Percentiles rank a stretch among this genome's conserved stretches.
Evolutionary conservation across 2,888 invertebrate species (phyloP).

Genomic region (Leptura quadrifasciata): DNA sequence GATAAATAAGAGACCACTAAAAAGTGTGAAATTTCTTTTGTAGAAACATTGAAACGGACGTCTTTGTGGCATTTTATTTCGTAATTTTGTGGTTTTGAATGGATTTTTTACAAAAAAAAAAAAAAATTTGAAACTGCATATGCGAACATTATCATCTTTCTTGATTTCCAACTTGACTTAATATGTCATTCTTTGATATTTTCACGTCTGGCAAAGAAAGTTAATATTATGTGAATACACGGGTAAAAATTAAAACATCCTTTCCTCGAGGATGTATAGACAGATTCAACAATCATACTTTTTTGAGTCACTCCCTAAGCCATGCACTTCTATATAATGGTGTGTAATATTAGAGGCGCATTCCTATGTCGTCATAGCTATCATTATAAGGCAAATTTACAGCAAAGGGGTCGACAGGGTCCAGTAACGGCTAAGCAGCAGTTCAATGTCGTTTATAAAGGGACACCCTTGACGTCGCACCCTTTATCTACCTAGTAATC

Average conservation of each 20-base stretch:
- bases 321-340: constrained; percentile 48
- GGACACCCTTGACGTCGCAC: constrained; percentile 29
- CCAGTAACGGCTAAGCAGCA: constrained; percentile 34
- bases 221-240: too few relatives aligned
- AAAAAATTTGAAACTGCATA: too few relatives aligned
- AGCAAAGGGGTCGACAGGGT: constrained; percentile 56
- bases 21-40: too few relatives aligned
- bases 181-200: too few relatives aligned
- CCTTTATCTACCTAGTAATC: constrained; percentile 30
- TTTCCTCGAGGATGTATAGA: neutral
- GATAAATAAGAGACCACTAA: too few relatives aligned
- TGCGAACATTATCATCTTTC: too few relatives aligned
- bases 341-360: constrained; percentile 67
- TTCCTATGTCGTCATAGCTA: constrained; percentile 68
- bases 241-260: neutral
- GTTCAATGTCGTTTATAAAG: constrained; percentile 50
- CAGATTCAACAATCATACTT: neutral
- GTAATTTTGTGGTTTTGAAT: too few relatives aligned
- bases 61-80: too few relatives aligned
- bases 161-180: too few relatives aligned
- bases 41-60: too few relatives aligned
- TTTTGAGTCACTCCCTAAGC: constrained; percentile 22
- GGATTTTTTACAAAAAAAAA: too few relatives aligned
- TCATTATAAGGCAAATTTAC: constrained; percentile 72
- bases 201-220: too few relatives aligned